Evolutionary conservation across 2,888 invertebrate genomes (phyloP), one percentile per base, ranked within the genome.

Genomic region (Drosophila austrosaltans): DNA sequence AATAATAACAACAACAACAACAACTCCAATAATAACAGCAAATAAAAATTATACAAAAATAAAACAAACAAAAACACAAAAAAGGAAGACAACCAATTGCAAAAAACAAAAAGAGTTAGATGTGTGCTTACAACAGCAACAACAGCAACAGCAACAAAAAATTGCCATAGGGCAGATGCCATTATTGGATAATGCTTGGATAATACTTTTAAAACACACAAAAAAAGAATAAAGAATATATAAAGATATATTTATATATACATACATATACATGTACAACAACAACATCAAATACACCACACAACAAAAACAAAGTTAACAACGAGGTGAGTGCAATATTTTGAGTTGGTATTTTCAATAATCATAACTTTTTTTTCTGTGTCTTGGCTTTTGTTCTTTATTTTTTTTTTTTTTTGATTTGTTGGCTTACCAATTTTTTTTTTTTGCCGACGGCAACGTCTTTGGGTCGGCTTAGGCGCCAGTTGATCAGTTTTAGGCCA

Each of bases 141-240:
- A 40, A 4, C 39, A 39, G 16, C 44, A 44, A 48, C 48, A 48
- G 22, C 32, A 54, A 48, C 28, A 28, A 53, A n/a, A 65, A 53
- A 61, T 66, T 58, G 61, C 60, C 70, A 63, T 40, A 60, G 44
- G 66, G 66, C 70, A 76, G 66, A 28, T 60, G 56, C 62, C 36
- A 62, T 65, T 72, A 72, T 75, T 77, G 83, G 89, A 84, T 84
- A 84, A 85, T 87, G 82, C 83, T 89, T 77, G 89, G 83, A 83
- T 89, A 88, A 89, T 76, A 73, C 66, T 62, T 67, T 30, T 54
- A 25, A 44, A 30, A 54, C 44, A 44, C 12, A 28, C n/a, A 36
- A 54, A 68, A 53, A 4, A 48, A 68, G 32, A 7, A 48, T n/a
- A 16, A 48, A 48, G 40, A 40, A n/a, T 40, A 40, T n/a, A 44